Conservation (phyloP, 2,888 invertebrate species). For the Schizotus pectinicornis region DNA sequence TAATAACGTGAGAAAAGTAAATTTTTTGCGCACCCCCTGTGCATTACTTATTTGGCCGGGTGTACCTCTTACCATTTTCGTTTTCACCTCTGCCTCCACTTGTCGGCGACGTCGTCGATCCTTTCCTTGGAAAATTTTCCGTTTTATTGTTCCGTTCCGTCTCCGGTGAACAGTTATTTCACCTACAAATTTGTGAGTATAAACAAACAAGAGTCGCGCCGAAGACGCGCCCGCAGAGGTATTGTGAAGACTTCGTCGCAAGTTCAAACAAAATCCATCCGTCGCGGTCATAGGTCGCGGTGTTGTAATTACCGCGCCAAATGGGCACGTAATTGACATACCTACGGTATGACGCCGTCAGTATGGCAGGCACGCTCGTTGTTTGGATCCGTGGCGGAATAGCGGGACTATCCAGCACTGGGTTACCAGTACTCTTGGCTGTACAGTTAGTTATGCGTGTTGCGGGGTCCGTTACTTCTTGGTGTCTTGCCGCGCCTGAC, state of each 20-base stretch:
- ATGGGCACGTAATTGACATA: constrained; percentile 17
- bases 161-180: constrained; percentile 15
- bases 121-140: constrained; percentile 4
- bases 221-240: constrained; percentile 8
- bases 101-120: constrained; percentile 15
- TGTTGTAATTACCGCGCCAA: constrained; percentile 7
- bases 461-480: constrained; percentile 38
- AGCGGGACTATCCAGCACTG: constrained; percentile 46
- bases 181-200: constrained; percentile 10
- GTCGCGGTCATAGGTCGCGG: constrained; percentile 17
- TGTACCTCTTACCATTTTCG: no score
- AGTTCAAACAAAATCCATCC: constrained; percentile 20
- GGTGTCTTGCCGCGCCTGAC: constrained; percentile 27
- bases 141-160: constrained; percentile 15
- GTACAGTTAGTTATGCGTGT: constrained; percentile 32
- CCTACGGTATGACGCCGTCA: constrained; percentile 6
- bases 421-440: constrained; percentile 44
- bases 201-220: constrained; percentile 5
- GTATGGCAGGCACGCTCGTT: constrained; percentile 21
- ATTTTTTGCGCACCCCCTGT: no score
- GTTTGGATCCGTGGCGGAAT: constrained; percentile 29
- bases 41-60: no score
- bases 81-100: no score
- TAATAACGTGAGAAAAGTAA: no score
- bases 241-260: constrained; percentile 2